A percentile compares a stretch with the other conserved stretches of the same genome.
Conservation (phyloP, 2,113 vertebrate species). For the Ammodytes marinus region DNA sequence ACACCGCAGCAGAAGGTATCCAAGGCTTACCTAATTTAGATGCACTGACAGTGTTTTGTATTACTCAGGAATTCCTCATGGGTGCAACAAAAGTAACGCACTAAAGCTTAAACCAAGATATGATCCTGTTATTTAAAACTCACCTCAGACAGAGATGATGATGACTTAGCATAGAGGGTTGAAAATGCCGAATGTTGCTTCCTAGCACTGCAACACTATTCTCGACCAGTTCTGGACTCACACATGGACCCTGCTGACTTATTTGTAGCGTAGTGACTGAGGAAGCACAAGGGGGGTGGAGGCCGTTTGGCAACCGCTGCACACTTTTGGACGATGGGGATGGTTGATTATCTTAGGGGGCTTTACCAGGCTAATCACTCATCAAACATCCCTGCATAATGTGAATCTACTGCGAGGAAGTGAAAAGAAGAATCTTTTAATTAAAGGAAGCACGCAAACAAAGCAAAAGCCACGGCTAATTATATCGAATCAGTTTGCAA, state of each 20-base stretch:
- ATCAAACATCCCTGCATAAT: conserved; percentile 65
- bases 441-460: conserved; percentile 74
- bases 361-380: conserved; percentile 62
- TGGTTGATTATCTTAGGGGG: conserved; percentile 66
- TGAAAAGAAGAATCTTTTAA: conserved; percentile 68
- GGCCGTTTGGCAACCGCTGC: conserved; percentile 34
- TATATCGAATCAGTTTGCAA: conserved; percentile 78
- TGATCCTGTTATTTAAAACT: not conserved
- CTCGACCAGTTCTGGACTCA: not conserved
- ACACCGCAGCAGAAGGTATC: no score
- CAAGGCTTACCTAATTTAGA: no score
- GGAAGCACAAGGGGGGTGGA: not conserved
- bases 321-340: conserved; percentile 54
- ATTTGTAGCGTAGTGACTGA: conserved; percentile 11
- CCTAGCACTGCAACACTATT: not conserved
- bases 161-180: not conserved
- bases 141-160: not conserved
- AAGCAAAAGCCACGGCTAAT: conserved; percentile 75
- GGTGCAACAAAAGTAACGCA: no score
- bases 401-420: conserved; percentile 47
- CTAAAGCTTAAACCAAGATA: no score
- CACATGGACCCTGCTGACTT: not conserved
- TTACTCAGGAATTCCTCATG: no score
- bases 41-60: no score
- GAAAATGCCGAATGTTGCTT: conserved; percentile 1